A percentile compares a stretch with the other conserved stretches of the same genome.
Conservation (phyloP, 1,140 invertebrate species). For the Bombus sibiricus region DNA sequence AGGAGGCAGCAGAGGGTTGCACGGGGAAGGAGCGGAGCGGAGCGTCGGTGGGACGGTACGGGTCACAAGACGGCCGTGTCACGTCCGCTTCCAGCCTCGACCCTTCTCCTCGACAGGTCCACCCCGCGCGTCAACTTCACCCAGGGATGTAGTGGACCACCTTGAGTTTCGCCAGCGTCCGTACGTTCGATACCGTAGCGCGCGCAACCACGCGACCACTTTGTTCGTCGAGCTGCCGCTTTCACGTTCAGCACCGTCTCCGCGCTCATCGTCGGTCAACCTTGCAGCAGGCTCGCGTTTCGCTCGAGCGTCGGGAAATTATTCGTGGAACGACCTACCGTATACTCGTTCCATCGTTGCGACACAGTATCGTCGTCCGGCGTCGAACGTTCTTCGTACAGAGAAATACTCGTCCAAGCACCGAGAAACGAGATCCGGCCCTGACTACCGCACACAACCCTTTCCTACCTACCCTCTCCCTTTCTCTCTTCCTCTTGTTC, state of each 20-base stretch:
- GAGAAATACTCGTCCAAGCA: constrained; percentile 9
- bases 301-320: too few relatives aligned
- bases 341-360: too few relatives aligned
- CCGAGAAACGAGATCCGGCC: constrained; percentile 27
- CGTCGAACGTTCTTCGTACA: neutral
- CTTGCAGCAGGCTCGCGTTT: too few relatives aligned
- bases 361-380: too few relatives aligned
- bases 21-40: constrained; percentile 57
- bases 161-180: constrained; percentile 55
- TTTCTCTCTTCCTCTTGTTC: neutral
- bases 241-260: neutral
- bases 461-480: constrained; percentile 8
- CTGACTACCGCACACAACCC: constrained; percentile 31
- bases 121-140: constrained; percentile 74
- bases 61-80: constrained; percentile 81
- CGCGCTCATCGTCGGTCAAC: too few relatives aligned
- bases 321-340: too few relatives aligned
- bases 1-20: constrained; percentile 55
- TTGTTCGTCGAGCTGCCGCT: constrained; percentile 27
- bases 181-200: constrained; percentile 47
- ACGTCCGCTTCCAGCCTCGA: constrained; percentile 79
- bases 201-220: constrained; percentile 30
- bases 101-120: constrained; percentile 74
- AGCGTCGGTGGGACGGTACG: constrained; percentile 65
- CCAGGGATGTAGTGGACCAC: constrained; percentile 63